phyloP scores from a whole-genome alignment of 1,140 invertebrate genomes.

The Euwallacea fornicatus region DNA sequence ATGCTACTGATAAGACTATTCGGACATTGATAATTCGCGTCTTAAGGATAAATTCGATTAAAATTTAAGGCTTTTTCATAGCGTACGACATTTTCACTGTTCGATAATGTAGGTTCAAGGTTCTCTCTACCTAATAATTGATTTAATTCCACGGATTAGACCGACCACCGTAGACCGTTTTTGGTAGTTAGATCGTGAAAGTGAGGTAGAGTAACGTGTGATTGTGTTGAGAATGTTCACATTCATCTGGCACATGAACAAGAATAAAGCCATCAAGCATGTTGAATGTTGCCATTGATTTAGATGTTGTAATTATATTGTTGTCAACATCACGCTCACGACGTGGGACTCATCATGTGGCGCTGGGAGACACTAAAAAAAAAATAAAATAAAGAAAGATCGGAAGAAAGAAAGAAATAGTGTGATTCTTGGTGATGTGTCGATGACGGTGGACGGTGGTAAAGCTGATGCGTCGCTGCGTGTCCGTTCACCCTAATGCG shows the following conservation, averaged over 20 bases:
- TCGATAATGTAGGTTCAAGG: too few species aligned
- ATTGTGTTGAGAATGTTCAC: conserved; percentile 42
- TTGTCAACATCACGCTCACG: too few species aligned
- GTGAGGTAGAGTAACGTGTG: conserved; percentile 40
- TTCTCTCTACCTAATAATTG: background rate
- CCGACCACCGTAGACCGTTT: background rate
- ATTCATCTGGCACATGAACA: conserved; percentile 48
- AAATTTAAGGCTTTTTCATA: too few species aligned
- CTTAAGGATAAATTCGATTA: too few species aligned
- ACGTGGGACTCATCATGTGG: too few species aligned
- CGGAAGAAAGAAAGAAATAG: background rate
- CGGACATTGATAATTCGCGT: too few species aligned
- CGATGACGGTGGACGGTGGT: conserved; percentile 45
- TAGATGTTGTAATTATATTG: conserved; percentile 22
- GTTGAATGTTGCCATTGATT: conserved; percentile 43
- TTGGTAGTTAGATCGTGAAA: conserved; percentile 18
- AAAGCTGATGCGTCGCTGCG: conserved; percentile 34
- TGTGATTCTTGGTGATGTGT: conserved; percentile 46
- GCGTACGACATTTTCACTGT: too few species aligned
- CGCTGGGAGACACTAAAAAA: background rate
- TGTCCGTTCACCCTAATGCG: conserved; percentile 3
- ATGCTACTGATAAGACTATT: too few species aligned
- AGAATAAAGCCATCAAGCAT: conserved; percentile 44
- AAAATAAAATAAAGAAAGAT: background rate
- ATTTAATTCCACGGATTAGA: background rate